Conservation (phyloP, 2,113 vertebrate species). For the Myrmophylax atrothorax region DNA sequence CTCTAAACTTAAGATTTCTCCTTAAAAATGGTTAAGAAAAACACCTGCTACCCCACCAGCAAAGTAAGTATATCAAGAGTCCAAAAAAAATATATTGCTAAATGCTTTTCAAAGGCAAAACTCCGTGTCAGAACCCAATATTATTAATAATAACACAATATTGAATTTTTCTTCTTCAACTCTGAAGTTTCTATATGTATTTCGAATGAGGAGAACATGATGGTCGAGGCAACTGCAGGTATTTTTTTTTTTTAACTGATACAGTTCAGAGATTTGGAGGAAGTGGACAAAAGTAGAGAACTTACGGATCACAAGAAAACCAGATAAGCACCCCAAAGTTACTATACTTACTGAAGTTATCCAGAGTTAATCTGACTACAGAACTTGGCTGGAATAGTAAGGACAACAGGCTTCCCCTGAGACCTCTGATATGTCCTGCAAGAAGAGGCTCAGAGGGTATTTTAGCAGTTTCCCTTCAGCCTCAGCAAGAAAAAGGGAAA, state of each 20-base stretch:
- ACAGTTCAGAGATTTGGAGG: background rate
- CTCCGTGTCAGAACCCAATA: background rate
- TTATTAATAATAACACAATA: background rate
- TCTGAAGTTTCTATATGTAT: background rate
- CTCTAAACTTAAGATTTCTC: conserved; percentile 75
- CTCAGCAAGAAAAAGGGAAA: background rate
- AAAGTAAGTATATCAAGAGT: conserved; percentile 20
- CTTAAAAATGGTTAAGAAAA: conserved; percentile 77
- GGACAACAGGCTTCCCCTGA: background rate
- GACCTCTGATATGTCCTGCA: background rate
- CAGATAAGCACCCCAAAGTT: background rate
- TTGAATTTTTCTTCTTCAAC: background rate
- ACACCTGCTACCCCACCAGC: conserved; percentile 74
- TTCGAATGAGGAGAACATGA: background rate
- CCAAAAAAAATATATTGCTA: background rate
- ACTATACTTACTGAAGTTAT: background rate
- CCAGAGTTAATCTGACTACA: background rate
- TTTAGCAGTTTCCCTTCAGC: background rate
- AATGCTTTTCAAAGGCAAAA: background rate
- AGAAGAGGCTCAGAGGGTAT: background rate
- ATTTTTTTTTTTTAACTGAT: background rate
- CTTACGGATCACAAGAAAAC: background rate
- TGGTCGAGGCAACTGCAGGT: background rate
- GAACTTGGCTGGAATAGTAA: background rate
- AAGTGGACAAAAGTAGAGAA: background rate